These are phyloP conservation scores for Poeciliopsis prolifica DNA, from an alignment of 2,113 vertebrate species.

Conservation along the genomic window DNA sequence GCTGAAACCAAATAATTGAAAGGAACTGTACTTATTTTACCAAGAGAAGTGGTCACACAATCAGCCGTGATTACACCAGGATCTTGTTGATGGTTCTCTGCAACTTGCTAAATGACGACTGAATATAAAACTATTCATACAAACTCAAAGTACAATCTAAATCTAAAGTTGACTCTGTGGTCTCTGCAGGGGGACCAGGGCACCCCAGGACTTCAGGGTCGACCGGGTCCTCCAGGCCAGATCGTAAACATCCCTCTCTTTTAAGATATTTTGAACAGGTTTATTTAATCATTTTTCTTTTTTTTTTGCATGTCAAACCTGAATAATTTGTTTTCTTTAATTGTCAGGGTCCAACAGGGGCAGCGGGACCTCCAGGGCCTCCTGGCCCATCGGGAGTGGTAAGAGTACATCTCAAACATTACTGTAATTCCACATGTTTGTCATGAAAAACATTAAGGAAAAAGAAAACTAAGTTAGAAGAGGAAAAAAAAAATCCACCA, in stretches of 20 bases:
- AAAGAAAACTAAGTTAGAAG: background rate
- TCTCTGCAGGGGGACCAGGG: slow-evolving; percentile 89
- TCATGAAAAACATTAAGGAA: background rate
- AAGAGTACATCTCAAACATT: slow-evolving; percentile 60
- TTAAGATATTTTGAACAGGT: background rate
- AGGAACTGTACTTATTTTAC: background rate
- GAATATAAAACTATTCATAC: background rate
- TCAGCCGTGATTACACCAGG: no score
- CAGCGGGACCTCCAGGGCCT: slow-evolving; percentile 87
- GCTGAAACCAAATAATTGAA: background rate
- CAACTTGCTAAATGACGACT: background rate
- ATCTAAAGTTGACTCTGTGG: slow-evolving; percentile 20
- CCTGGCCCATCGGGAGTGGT: slow-evolving; percentile 87
- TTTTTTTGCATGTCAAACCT: background rate
- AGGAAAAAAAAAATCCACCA: no score
- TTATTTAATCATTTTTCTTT: background rate
- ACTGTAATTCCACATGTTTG: background rate
- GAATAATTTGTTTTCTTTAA: slow-evolving; percentile 18
- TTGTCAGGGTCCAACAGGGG: slow-evolving; percentile 85
- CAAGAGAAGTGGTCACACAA: background rate
- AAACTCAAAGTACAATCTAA: background rate
- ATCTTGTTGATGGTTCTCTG: background rate
- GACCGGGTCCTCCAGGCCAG: slow-evolving; percentile 89
- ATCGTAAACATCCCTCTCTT: slow-evolving; percentile 77
- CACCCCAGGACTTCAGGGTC: slow-evolving; percentile 87